phyloP scores from a whole-genome alignment of 2,113 vertebrate species.

The Coryphaenoides rupestris region DNA sequence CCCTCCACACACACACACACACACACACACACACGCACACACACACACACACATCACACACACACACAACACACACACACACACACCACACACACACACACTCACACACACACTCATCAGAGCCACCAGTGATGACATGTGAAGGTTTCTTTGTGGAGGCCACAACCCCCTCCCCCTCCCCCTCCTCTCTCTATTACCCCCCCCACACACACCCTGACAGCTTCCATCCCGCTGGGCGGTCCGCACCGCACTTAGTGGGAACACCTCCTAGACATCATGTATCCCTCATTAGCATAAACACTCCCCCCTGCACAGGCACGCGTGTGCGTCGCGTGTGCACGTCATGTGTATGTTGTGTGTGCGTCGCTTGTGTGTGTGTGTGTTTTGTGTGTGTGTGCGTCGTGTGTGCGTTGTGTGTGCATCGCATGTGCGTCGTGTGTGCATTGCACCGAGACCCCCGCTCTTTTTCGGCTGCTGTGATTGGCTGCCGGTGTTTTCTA shows the following conservation, averaged over 20 bases:
- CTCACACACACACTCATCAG: slow-evolving; percentile 35
- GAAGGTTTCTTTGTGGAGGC: slow-evolving; percentile 65
- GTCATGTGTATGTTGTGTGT: slow-evolving; percentile 55
- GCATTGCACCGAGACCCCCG: slow-evolving; percentile 45
- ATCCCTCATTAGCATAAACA: slow-evolving; percentile 70
- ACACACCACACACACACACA: slow-evolving; percentile 29
- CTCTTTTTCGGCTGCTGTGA: slow-evolving; percentile 58
- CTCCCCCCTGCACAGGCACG: slow-evolving; percentile 51
- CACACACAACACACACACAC: slow-evolving; percentile 20
- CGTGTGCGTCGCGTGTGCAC: slow-evolving; percentile 31
- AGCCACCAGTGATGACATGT: slow-evolving; percentile 59
- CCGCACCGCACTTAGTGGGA: slow-evolving; percentile 19
- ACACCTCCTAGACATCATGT: slow-evolving; percentile 69
- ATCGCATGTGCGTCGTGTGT: slow-evolving; percentile 31
- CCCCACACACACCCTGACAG: slow-evolving; percentile 58
- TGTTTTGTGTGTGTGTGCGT: slow-evolving; percentile 39
- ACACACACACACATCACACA: neutral
- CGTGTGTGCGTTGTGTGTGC: too few species aligned
- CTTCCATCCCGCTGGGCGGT: slow-evolving; percentile 56
- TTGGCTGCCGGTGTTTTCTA: slow-evolving; percentile 64
- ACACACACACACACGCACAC: neutral
- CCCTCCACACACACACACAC: neutral
- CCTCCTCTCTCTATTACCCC: slow-evolving; percentile 53
- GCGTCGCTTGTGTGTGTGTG: slow-evolving; percentile 1
- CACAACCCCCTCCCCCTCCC: slow-evolving; percentile 57